Conservation (phyloP, 2,797 vertebrate species). For the Simalia tracyae region DNA sequence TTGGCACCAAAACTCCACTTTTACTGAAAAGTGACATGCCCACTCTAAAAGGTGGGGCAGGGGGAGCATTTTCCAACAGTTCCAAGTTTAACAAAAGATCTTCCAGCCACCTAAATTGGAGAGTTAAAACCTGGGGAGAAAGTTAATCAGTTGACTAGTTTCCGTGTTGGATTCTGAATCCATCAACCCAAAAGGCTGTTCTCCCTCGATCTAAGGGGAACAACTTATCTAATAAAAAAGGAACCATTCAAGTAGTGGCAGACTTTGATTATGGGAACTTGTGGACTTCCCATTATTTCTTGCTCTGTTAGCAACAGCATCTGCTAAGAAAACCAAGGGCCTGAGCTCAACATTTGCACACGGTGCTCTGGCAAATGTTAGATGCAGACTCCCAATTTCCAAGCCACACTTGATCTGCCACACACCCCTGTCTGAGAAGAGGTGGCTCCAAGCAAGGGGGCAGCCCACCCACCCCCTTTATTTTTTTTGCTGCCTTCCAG, state of each 20-base stretch:
- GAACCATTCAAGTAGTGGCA: not conserved
- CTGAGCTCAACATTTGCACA: no score
- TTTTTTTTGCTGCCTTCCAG: no score
- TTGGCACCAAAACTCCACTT: no score
- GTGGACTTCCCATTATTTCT: rapidly evolving
- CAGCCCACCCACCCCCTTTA: no score
- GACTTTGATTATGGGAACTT: not conserved
- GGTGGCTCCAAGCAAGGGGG: no score
- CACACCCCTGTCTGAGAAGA: not conserved
- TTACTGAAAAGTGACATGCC: no score
- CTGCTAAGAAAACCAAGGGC: not conserved
- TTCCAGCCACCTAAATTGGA: not conserved
- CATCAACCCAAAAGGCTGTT: not conserved
- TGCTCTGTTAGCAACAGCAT: not conserved
- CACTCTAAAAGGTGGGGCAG: not conserved
- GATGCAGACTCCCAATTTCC: not conserved
- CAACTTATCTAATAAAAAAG: not conserved
- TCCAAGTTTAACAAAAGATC: not conserved
- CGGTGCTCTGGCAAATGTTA: not conserved
- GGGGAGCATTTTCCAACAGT: not conserved
- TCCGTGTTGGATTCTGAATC: not conserved
- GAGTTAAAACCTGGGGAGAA: not conserved
- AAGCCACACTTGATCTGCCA: not conserved
- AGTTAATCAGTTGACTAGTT: not conserved
- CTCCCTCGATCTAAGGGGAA: not conserved